Percentiles rank a stretch among this genome's conserved stretches.
Conservation (phyloP, 2,797 vertebrate species). For the Coreius guichenoti region DNA sequence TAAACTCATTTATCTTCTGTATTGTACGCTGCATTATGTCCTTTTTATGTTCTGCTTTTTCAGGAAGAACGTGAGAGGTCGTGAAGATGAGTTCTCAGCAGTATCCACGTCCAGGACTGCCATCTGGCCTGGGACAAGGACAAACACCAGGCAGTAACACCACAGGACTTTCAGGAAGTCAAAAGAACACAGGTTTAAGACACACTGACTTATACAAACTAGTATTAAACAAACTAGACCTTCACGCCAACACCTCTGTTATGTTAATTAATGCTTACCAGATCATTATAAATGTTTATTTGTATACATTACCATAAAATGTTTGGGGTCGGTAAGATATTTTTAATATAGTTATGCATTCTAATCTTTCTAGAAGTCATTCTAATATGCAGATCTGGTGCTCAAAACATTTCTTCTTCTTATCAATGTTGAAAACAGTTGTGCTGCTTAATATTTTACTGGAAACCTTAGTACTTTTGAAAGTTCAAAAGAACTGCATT, state of each 20-base stretch:
- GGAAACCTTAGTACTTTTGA: neutral
- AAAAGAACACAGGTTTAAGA: conserved; percentile 78
- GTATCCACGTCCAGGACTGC: conserved; percentile 88
- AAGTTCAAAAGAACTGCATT: neutral
- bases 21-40: neutral
- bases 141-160: conserved; percentile 79
- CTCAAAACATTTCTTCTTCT: neutral
- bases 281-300: neutral
- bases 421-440: neutral
- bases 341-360: neutral
- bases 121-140: conserved; percentile 81
- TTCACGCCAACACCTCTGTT: neutral
- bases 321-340: neutral
- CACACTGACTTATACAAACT: neutral
- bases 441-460: neutral
- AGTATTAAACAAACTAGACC: neutral
- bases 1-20: neutral
- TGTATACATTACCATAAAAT: neutral
- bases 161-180: conserved; percentile 81
- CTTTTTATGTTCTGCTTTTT: neutral
- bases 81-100: conserved; percentile 95
- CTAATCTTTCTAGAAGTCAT: neutral
- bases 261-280: neutral
- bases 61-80: conserved; percentile 42
- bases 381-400: neutral